Evolutionary conservation across 2,888 invertebrate species (phyloP).

Genomic region (Allophyes oxyacanthae): DNA sequence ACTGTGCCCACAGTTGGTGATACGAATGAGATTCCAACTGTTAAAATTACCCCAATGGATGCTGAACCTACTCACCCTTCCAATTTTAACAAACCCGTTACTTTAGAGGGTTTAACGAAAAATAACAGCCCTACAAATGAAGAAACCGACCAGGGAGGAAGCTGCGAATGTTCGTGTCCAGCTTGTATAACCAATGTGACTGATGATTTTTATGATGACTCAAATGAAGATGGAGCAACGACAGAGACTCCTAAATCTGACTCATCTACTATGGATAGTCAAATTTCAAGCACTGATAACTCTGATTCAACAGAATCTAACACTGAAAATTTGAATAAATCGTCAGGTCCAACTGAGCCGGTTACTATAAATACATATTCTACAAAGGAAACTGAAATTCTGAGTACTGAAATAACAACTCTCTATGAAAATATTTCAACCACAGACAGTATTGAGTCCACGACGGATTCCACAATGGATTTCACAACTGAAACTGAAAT

Average conservation of each 20-base stretch:
- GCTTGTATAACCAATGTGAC: constrained; percentile 86
- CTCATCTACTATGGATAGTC: constrained; percentile 25
- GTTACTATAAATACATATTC: constrained; percentile 37
- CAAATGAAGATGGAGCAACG: constrained; percentile 65
- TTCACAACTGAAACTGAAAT: constrained; percentile 65
- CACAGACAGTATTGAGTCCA: constrained; percentile 57
- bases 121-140: constrained; percentile 61
- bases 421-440: constrained; percentile 45
- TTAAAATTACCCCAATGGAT: constrained; percentile 88
- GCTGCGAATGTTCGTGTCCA: constrained; percentile 93
- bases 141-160: constrained; percentile 88
- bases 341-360: constrained; percentile 32
- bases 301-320: constrained; percentile 49
- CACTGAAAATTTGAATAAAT: constrained; percentile 43
- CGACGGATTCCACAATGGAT: constrained; percentile 67
- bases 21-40: constrained; percentile 85
- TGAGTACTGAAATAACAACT: constrained; percentile 46
- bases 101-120: constrained; percentile 74
- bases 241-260: constrained; percentile 41
- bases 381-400: constrained; percentile 42
- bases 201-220: constrained; percentile 81
- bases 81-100: constrained; percentile 81
- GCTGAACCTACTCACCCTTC: constrained; percentile 78
- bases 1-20: constrained; percentile 92
- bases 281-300: constrained; percentile 42